Evolutionary conservation across 2,888 invertebrate genomes (phyloP), one percentile per base, ranked within the genome.

Genomic region (Dryomyza anilis): DNA sequence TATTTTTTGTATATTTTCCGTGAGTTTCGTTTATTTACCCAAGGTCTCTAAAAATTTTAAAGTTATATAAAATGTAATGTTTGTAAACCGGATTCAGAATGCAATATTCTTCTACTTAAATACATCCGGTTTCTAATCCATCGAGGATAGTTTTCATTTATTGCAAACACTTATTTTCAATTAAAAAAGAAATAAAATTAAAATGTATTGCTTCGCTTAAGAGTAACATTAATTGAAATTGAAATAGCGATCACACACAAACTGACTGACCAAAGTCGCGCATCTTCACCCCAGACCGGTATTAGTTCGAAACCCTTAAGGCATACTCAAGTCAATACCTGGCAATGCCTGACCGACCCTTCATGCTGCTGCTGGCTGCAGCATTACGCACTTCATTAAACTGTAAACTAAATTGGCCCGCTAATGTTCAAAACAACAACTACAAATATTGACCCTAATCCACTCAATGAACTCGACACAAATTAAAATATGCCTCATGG

Each of bases 321-420:
- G 60, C 52, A 48, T 10, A 2, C 48, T 48, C 48, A 16, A 21
- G 4, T 21, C 5, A 2, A 3, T 8, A 23, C 25, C 14, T 21
- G n/a, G 2, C 21, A 21, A 2, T 43, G 8, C 16, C 43, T 43
- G 43, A n/a, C 12, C 25, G 48, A 48, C 48, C 21, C 48, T 48
- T 10, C 2, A 52, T 7, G 29, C 16, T 19, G 23, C 14, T 19
- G 8, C 10, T 14, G 25, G 12, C 61, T 39, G 23, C 29, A 14
- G 8, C 29, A 25, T 60, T 58, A 36, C 36, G 50, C 60, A 61
- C 61, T 61, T 61, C 61, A 53, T 61, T 57, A 39, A 50, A 50
- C 39, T 57, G 48, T 19, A 39, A 48, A 50, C 21, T 58, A 53
- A 64, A 64, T 58, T 58, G 27, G 2, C 58, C 58, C 10, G 33